Evolutionary conservation across 2,888 invertebrate species (phyloP), one percentile per base, ranked within the genome.

Genomic region (Drosophila gaucha): DNA sequence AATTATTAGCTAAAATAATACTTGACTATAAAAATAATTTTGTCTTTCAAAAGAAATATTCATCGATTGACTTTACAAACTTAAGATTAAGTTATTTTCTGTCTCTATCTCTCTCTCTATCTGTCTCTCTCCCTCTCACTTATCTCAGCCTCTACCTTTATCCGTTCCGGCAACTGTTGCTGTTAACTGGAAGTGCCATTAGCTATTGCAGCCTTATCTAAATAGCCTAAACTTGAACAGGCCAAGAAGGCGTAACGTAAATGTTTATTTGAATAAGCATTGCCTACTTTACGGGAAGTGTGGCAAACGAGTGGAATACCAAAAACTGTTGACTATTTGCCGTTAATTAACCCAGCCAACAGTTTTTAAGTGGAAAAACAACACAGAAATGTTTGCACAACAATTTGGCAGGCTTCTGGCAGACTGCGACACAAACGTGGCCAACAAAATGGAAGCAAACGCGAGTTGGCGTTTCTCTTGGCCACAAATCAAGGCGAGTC

Each of bases 311-410:
- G 50, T n/a, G 31, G 38, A 64, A 65, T 67, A 54, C 58, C 65
- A 24, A 66, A 74, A 80, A 65, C 54, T 74, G 74, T 72, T 65
- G 64, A 58, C 68, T 75, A 54, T 75, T 74, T 75, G 70, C 55
- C 69, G 72, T 75, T 82, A 82, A 82, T 82, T 82, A 82, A 83
- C 78, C 63, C 59, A 52, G 26, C 56, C 63, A 79, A 67, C 67
- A 77, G 64, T 73, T 80, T 41, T 80, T 60, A 69, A 84, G 78
- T 67, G 71, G 52, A 43, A 65, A 54, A 62, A 24, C 59, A 78
- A 74, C 67, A 59, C 46, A 66, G 71, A 75, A 86, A 84, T 86
- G 80, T 86, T 86, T 84, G 52, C 86, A 78, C 75, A 69, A 78
- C 83, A 79, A 85, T 85, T 82, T 77, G 44, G 36, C 46, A 59